A percentile compares a stretch with the other conserved stretches of the same genome.
These are phyloP conservation scores for Rosalia funebris DNA, from an alignment of 2,888 invertebrate species.

Conservation along the genomic window DNA sequence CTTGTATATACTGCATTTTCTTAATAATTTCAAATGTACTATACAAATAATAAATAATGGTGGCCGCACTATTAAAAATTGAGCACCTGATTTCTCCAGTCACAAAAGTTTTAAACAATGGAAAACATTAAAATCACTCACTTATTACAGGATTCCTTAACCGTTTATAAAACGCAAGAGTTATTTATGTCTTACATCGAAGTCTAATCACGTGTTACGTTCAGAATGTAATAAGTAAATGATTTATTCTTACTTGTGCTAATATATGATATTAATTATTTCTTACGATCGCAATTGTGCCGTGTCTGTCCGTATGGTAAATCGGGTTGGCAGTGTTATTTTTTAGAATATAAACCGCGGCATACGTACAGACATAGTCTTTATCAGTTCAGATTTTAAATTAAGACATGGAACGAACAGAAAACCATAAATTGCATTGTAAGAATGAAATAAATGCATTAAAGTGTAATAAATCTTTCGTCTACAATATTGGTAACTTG, in stretches of 20 bases:
- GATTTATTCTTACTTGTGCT: conserved; percentile 30
- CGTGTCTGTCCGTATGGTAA: conserved; percentile 56
- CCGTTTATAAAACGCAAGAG: conserved; percentile 28
- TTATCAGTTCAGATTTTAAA: conserved; percentile 38
- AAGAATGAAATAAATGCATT: neutral
- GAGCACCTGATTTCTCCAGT: conserved; percentile 61
- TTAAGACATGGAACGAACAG: neutral
- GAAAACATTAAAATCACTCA: conserved; percentile 33
- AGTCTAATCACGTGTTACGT: conserved; percentile 14
- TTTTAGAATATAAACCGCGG: conserved; percentile 59
- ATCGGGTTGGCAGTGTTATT: conserved; percentile 61
- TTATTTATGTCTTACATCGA: conserved; percentile 20
- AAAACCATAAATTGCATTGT: neutral
- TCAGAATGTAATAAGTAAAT: conserved; percentile 30
- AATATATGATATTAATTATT: conserved; percentile 25
- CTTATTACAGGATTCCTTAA: conserved; percentile 36
- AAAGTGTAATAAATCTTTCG: no score
- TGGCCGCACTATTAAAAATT: conserved; percentile 60
- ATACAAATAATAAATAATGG: conserved; percentile 30
- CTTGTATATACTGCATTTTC: conserved; percentile 22
- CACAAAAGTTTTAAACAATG: conserved; percentile 42
- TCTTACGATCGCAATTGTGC: conserved; percentile 30
- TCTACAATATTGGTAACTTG: no score
- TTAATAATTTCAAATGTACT: conserved; percentile 12
- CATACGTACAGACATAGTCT: conserved; percentile 53